Evolutionary conservation across 2,113 vertebrate genomes (phyloP).

Genomic region (Brienomyrus brachyistius): DNA sequence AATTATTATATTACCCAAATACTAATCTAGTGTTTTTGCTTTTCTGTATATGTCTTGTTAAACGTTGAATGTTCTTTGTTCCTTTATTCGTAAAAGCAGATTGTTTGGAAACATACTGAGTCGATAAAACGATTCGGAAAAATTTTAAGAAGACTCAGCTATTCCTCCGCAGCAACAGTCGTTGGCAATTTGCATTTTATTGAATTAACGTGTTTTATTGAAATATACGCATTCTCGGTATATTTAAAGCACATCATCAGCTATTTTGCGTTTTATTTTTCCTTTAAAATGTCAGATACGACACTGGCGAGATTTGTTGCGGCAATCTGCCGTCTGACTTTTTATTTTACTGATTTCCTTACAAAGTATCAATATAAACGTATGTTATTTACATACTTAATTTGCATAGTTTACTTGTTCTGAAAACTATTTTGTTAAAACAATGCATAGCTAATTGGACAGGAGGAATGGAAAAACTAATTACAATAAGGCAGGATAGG

Average conservation of each 20-base stretch:
- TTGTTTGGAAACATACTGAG: too few relatives aligned
- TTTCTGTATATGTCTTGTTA: too few relatives aligned
- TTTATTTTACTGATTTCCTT: background rate
- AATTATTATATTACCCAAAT: too few relatives aligned
- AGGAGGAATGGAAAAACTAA: background rate
- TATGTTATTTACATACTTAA: background rate
- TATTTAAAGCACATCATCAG: background rate
- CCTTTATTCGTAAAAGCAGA: too few relatives aligned
- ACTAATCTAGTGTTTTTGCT: too few relatives aligned
- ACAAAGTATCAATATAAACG: background rate
- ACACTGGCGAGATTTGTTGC: background rate
- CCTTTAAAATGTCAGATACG: background rate
- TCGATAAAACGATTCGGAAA: background rate
- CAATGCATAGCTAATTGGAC: background rate
- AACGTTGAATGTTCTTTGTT: too few relatives aligned
- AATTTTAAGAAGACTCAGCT: background rate
- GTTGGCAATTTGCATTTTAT: background rate
- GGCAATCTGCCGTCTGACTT: background rate
- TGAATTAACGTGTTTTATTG: background rate
- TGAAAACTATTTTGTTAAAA: background rate
- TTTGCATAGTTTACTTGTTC: background rate
- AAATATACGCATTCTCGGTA: background rate
- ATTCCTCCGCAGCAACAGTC: background rate
- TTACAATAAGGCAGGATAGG: background rate
- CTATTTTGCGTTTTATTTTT: background rate